A percentile compares a stretch with the other conserved stretches of the same genome.
Evolutionary conservation across 2,797 vertebrate genomes (phyloP).

Genomic region (Saxicola maurus): DNA sequence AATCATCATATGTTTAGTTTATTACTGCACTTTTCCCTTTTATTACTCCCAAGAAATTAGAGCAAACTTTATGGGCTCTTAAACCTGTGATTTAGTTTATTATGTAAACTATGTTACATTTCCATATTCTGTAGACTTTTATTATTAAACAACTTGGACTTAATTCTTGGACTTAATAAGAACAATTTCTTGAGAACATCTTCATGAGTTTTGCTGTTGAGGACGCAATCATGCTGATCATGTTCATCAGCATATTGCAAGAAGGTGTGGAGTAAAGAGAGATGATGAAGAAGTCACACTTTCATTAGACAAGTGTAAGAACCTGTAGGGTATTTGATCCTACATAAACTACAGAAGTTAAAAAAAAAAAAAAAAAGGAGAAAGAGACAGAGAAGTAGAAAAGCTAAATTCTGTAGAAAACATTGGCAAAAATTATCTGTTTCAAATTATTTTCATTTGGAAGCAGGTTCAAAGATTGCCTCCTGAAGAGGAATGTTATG

Average conservation of each 20-base stretch:
- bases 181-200: background rate
- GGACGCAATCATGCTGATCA: background rate
- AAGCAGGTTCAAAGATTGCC: accelerated
- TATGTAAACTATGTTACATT: background rate
- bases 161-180: background rate
- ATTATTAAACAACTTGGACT: background rate
- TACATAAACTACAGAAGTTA: background rate
- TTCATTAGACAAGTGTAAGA: background rate
- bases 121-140: background rate
- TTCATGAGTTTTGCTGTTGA: background rate
- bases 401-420: background rate
- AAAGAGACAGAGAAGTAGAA: background rate
- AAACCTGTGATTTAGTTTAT: constrained; percentile 17
- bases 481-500: background rate
- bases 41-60: constrained; percentile 26
- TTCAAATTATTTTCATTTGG: background rate
- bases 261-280: background rate
- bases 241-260: background rate
- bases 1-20: constrained; percentile 20
- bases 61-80: background rate
- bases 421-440: background rate
- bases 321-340: background rate
- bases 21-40: constrained; percentile 1
- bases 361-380: background rate
- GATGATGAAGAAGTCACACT: background rate